phyloP scores from a whole-genome alignment of 2,797 vertebrate species.

The Loris lydekkerianus region DNA sequence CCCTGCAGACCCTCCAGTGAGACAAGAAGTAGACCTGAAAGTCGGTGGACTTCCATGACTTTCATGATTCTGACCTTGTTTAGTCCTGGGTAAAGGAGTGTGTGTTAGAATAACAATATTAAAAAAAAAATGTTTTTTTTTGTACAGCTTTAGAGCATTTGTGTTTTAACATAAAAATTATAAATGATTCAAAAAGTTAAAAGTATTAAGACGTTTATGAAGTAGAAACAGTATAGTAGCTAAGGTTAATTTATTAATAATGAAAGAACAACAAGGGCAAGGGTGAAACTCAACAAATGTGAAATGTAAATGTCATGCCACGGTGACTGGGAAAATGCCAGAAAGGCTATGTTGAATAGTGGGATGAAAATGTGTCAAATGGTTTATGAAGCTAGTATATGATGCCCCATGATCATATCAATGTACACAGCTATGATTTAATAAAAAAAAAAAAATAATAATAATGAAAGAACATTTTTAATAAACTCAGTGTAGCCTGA shows the following conservation, averaged over 20 bases:
- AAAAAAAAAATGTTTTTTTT: no score
- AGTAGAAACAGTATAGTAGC: not conserved
- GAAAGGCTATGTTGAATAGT: no score
- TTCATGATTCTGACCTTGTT: not conserved
- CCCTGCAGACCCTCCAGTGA: not conserved
- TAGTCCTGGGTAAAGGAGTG: not conserved
- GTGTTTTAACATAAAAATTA: not conserved
- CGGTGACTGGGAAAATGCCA: no score
- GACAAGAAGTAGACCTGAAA: not conserved
- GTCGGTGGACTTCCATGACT: not conserved
- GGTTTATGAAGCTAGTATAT: no score
- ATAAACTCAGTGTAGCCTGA: not conserved
- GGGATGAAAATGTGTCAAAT: no score
- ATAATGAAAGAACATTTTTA: not conserved
- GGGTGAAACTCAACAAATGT: no score
- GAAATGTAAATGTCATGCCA: no score
- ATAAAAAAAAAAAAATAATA: not conserved
- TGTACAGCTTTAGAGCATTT: no score
- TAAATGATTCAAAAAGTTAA: not conserved
- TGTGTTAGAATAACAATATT: not conserved
- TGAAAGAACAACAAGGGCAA: not conserved
- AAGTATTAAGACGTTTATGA: not conserved
- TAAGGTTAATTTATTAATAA: not conserved
- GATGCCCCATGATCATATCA: no score
- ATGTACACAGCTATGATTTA: no score